These are phyloP conservation scores for Bos javanicus DNA, from an alignment of 2,113 vertebrate species.

Conservation along the genomic window DNA sequence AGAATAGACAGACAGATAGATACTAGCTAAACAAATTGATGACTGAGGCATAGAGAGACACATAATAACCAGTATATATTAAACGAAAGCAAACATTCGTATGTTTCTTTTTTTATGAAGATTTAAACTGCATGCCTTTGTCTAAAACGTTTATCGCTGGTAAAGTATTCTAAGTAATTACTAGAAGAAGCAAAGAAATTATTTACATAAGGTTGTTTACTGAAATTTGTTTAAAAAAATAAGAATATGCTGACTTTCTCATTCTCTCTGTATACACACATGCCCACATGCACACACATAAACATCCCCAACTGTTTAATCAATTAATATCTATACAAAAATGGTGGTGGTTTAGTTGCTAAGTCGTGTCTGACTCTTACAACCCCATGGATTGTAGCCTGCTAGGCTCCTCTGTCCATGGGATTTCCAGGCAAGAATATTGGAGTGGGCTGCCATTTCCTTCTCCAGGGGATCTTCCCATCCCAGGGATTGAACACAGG, in stretches of 20 bases:
- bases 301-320: background rate
- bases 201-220: background rate
- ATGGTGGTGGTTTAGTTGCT: background rate
- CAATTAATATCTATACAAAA: background rate
- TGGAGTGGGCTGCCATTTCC: background rate
- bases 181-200: background rate
- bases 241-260: background rate
- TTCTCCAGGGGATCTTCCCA: background rate
- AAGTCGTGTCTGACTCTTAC: background rate
- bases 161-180: background rate
- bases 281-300: background rate
- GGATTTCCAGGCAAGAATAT: background rate
- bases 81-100: background rate
- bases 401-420: background rate
- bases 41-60: background rate
- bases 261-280: background rate
- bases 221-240: background rate
- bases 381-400: background rate
- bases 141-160: background rate
- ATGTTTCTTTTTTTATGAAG: background rate
- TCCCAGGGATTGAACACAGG: background rate
- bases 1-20: background rate
- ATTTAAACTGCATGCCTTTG: background rate
- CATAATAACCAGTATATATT: background rate
- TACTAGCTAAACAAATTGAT: background rate